Base-by-base conservation (phyloP, 23 tunicate species). In the Trididemnum clinides region DNA sequence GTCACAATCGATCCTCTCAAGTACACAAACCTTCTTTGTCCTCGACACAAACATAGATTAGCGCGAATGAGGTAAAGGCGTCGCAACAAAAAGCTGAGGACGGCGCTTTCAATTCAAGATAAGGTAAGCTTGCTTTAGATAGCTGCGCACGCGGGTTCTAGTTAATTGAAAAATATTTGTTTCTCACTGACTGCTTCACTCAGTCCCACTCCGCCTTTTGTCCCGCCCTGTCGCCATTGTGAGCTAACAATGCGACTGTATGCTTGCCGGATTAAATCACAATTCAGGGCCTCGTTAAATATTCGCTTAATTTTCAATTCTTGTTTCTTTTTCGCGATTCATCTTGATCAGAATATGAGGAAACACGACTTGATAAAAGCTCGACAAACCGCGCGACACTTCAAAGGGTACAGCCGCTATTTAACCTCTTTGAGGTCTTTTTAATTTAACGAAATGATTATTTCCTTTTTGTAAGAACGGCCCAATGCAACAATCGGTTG, bases 211-310 rank as follows among this genome's bases (percentile, higher is more conserved):
- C 90, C 90, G 90, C 90, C 90, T 86, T 35, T 86, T 77, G 84
- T 77, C 32, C 90, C 90, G 90, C 90, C 90, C 84, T 74, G 83
- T 49, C 10, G 20, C 30, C 64, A 86, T 78, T 86, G 90, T 86
- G 20, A 33, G 27, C 44, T 64, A 12, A 86, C 90, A 86, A 86
- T 36, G 78, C 29, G 65, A 19, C 65, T 25, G 39, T 86, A 78
- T 77, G 90, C 84, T 49, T 26, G 77, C 64, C 25, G 90, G 90
- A 86, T 86, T 86, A 86, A 80, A 62, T 77, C 74, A 64, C 87
- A 37, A 30, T 33, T 29, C 18, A 6, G 29, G 30, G 28, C 35
- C 87, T 83, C 85, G 70, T 34, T 81, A 81, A 81, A 81, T 62
- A 81, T 81, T 62, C 73, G 54, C 30, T 35, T 35, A 58, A 35